phyloP scores from a whole-genome alignment of 2,888 invertebrate species.

The Microdon myrmicae region DNA sequence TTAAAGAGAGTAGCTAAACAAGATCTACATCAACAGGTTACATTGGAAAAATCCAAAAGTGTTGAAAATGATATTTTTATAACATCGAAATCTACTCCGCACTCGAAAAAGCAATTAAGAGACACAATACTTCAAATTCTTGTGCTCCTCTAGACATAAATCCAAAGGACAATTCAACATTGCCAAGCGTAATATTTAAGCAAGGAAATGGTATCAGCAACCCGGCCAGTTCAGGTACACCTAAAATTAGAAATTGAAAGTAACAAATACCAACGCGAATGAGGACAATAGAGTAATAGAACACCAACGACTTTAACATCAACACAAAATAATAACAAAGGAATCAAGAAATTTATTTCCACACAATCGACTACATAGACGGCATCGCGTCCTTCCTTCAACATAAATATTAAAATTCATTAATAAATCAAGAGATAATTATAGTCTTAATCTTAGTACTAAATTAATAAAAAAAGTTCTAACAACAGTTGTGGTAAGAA shows the following conservation, averaged over 20 bases:
- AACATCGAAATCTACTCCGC: constrained; percentile 67
- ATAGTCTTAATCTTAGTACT: constrained; percentile 39
- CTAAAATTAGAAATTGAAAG: constrained; percentile 36
- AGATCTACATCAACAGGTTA: constrained; percentile 49
- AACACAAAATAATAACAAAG: constrained; percentile 21
- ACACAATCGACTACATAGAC: constrained; percentile 42
- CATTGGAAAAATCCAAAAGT: constrained; percentile 65
- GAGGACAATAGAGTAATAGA: constrained; percentile 27
- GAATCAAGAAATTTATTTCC: constrained; percentile 32
- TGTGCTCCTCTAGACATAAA: constrained; percentile 30
- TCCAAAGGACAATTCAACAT: constrained; percentile 13
- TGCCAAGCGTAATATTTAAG: constrained; percentile 12
- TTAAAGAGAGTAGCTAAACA: constrained; percentile 27
- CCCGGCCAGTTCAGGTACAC: constrained; percentile 7
- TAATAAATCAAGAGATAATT: constrained; percentile 42
- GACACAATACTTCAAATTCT: constrained; percentile 61
- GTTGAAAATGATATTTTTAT: constrained; percentile 63
- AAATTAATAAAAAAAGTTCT: constrained; percentile 43
- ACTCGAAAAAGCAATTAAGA: constrained; percentile 66
- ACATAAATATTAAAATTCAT: constrained; percentile 40
- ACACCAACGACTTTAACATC: constrained; percentile 13
- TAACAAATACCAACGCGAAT: constrained; percentile 40
- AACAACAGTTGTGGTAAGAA: constrained; percentile 44
- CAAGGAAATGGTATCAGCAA: constrained; percentile 27
- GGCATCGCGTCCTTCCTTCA: constrained; percentile 22